Percentiles rank a stretch among this genome's conserved stretches.
Evolutionary conservation across 2,888 invertebrate genomes (phyloP).

Genomic region (Ochropleura leucogaster): DNA sequence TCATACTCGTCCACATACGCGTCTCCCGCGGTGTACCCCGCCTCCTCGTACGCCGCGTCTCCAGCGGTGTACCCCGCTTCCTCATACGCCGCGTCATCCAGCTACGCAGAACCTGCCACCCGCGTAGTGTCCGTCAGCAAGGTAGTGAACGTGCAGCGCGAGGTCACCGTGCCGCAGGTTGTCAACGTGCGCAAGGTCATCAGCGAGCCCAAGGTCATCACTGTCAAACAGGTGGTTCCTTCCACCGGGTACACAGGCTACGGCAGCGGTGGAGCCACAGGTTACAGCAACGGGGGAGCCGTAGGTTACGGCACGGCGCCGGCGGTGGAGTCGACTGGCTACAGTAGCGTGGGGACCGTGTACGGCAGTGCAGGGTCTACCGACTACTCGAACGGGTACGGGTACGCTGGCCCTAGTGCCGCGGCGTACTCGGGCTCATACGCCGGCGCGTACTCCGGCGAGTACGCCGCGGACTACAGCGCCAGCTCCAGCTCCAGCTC

Average conservation of each 20-base stretch:
- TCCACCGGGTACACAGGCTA: conserved; percentile 50
- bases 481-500: background rate
- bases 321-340: conserved; percentile 2
- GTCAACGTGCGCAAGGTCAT: conserved; percentile 62
- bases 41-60: background rate
- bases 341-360: background rate
- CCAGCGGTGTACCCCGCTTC: conserved; percentile 26
- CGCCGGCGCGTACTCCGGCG: conserved; percentile 31
- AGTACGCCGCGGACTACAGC: conserved; percentile 18
- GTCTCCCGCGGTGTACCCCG: conserved; percentile 5
- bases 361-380: conserved; percentile 17
- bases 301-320: background rate
- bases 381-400: conserved; percentile 23
- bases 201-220: conserved; percentile 59
- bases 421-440: conserved; percentile 23
- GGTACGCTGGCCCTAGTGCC: conserved; percentile 5
- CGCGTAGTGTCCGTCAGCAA: conserved; percentile 52
- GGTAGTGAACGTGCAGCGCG: conserved; percentile 64
- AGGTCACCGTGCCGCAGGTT: conserved; percentile 60
- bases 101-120: conserved; percentile 43
- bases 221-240: conserved; percentile 59
- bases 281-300: conserved; percentile 16
- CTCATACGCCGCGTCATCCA: conserved; percentile 30
- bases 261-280: conserved; percentile 34
- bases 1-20: conserved; percentile 20